Base-by-base conservation (phyloP, 2,113 vertebrate species). In the Sceloporus tristichus region DNA sequence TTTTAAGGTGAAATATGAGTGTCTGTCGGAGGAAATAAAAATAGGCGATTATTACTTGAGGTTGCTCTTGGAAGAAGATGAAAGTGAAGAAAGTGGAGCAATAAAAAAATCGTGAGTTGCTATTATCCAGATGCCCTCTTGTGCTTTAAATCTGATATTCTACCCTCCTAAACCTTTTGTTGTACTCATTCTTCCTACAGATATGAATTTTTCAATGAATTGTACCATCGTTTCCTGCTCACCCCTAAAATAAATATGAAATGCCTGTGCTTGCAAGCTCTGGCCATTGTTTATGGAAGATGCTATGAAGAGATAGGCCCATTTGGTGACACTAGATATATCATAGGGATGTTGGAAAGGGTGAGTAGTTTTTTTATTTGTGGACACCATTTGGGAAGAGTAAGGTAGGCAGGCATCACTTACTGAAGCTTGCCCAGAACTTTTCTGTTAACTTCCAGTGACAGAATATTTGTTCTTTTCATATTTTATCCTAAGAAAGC, bases 221-320 rank as follows among this genome's bases (percentile, higher is more conserved):
- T 99, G 73, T 99, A 99, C 95, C 99, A 99, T 92, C 99, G 98
- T 77, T 99, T 99, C 93, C 96, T 99, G 95, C 98, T 99, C 34
- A 99, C 99, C 10, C 99, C 99, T 82, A 99, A 99, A 98, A 98
- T 99, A 82, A 97, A 97, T 89, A 99, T 99, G 99, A 99, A 99
- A 97, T 99, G 99, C 95, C 96, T 99, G 89, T 99, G 99, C 96
- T 97, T 99, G 91, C 99, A 99, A 98, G 99, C 99, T 2, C 96
- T 99, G 87, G 96, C 98, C 48, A 99, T 99, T 95, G 99, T 99
- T 92, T 99, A 99, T 38, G 98, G 98, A 90, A 98, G 98, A 92
- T 99, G 99, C 95, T 98, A 95, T 85, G 98, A 99, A 93, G 99
- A 99, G 95, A 99, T 99, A 78, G 99, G 99, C 86, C 97, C 98